Percentiles rank a stretch among this genome's conserved stretches.
Evolutionary conservation across 1,140 invertebrate genomes (phyloP).

Genomic region (Halyomorpha halys): DNA sequence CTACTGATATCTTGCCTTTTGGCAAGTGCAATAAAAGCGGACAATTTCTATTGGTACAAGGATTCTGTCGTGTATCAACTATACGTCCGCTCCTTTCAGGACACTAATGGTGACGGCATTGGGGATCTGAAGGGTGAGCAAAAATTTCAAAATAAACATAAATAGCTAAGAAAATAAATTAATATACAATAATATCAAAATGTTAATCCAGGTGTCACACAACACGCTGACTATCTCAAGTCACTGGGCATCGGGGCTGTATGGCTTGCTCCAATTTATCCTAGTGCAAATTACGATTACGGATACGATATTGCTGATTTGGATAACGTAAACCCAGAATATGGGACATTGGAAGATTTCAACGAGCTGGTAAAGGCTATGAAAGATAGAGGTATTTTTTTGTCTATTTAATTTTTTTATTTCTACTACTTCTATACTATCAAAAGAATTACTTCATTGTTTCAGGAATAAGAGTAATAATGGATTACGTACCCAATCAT

Average conservation of each 20-base stretch:
- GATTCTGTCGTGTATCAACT: slow-evolving; percentile 62
- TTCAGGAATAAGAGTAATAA: not conserved
- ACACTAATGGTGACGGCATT: slow-evolving; percentile 61
- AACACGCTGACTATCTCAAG: not conserved
- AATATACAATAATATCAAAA: not conserved
- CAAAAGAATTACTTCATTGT: not conserved
- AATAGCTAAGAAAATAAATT: too few species aligned
- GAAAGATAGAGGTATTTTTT: slow-evolving; percentile 39
- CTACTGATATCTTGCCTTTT: not conserved
- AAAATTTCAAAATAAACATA: too few species aligned
- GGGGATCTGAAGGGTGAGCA: slow-evolving; percentile 54
- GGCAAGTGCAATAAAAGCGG: not conserved
- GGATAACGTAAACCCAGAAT: slow-evolving; percentile 45
- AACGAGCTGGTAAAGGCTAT: slow-evolving; percentile 42
- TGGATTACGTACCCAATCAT: not conserved
- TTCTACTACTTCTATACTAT: not conserved
- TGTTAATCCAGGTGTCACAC: not conserved
- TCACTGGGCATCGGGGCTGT: slow-evolving; percentile 42
- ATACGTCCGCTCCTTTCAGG: slow-evolving; percentile 66
- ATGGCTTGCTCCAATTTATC: slow-evolving; percentile 55
- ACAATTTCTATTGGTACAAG: slow-evolving; percentile 51
- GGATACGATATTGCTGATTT: slow-evolving; percentile 56
- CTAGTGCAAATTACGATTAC: slow-evolving; percentile 53
- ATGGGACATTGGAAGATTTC: slow-evolving; percentile 53
- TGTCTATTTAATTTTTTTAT: not conserved